Evolutionary conservation across 1,140 invertebrate species (phyloP), one percentile per base, ranked within the genome.

Genomic region (Lucilia sericata): DNA sequence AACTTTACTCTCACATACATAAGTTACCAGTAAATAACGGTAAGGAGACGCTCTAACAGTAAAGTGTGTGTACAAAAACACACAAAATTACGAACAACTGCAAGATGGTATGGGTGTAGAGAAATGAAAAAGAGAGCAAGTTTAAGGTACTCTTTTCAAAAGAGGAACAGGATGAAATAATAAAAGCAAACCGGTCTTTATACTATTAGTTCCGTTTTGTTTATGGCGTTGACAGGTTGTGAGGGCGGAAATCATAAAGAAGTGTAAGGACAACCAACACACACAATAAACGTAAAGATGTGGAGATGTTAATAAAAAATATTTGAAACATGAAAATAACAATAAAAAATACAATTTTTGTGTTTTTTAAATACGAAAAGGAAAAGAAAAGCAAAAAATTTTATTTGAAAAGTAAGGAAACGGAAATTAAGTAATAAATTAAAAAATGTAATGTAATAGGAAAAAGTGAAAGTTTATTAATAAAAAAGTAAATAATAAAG

Each of bases 131-230:
- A 55, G 17, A 55, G 51, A 17, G 51, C 13, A 55, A 55, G 51
- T 55, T 1, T 5, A 0, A 55, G 51, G 0, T 13, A 30, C 25
- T 30, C 25, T 30, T 30, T 30, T 30, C 1, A 55, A 55, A 55
- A 14, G 51, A 55, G 76, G 47, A 80, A 78, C 75, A 80, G 42
- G 21, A 80, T 25, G 42, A 17, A 80, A 80, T 30, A 76, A 76
- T 42, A 42, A 42, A 8, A 42, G 74, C 49, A 21, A 80, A 80
- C 42, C 76, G 76, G 76, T 25, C 9, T 51, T 80, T 80, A 2
- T 30, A 30, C 25, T 30, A 49, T 80, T 80, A 80, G 76, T 80
- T 80, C 76, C 76, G 76, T 80, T 80, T 51, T 49, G 76, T 80
- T 21, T 21, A 49, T 49, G 9, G 76, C 42, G 42, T n/a, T 47